phyloP scores from a whole-genome alignment of 1,140 invertebrate genomes.

The Stegodyphus dumicola region DNA sequence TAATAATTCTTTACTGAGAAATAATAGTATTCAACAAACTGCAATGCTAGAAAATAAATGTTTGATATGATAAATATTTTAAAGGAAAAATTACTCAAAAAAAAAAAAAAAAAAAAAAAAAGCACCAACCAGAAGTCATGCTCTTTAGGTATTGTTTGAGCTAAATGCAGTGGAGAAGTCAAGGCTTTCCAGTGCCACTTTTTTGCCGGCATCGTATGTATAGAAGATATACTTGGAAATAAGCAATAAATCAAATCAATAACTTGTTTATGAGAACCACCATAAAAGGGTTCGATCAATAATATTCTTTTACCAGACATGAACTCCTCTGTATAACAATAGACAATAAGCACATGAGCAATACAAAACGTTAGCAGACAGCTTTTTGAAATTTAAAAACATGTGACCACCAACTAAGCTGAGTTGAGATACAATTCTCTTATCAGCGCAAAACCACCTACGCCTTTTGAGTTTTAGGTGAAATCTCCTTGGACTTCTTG shows the following conservation, averaged over 20 bases:
- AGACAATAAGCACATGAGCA: too few relatives aligned
- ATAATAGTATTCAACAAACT: background rate
- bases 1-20: background rate
- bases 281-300: slow-evolving; percentile 77
- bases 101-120: background rate
- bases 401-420: too few relatives aligned
- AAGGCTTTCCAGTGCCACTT: slow-evolving; percentile 85
- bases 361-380: too few relatives aligned
- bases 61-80: background rate
- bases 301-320: slow-evolving; percentile 60
- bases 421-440: too few relatives aligned
- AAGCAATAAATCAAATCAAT: slow-evolving; percentile 72
- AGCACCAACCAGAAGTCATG: slow-evolving; percentile 70
- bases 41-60: background rate
- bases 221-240: slow-evolving; percentile 64
- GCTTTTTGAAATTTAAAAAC: too few relatives aligned
- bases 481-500: too few relatives aligned
- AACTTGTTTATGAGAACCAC: slow-evolving; percentile 78
- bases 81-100: background rate
- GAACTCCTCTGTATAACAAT: too few relatives aligned
- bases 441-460: too few relatives aligned
- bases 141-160: slow-evolving; percentile 73
- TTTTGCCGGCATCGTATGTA: slow-evolving; percentile 76
- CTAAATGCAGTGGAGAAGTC: slow-evolving; percentile 76
- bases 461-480: too few relatives aligned